Evolutionary conservation across 2,113 vertebrate genomes (phyloP), one percentile per base, ranked within the genome.

Genomic region (Neopipo cinnamomea): DNA sequence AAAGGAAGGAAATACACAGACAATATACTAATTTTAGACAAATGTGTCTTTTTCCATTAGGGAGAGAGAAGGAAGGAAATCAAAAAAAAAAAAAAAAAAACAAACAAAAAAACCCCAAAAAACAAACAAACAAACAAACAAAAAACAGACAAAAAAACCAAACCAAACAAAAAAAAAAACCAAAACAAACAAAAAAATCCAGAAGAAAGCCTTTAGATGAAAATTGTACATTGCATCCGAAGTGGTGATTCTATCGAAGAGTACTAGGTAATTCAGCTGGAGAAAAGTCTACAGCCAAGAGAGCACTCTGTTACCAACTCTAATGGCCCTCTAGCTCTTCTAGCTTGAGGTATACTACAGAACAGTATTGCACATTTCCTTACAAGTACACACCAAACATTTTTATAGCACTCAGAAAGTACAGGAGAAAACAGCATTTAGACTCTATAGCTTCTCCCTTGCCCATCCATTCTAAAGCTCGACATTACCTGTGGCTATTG

Each of bases 11-110:
- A 95, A 92, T 24, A 67, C 53, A 85, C 7, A 83, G 74, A 79
- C 25, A 67, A 86, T 91, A 68, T 44, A 91, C 62, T 91, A 77
- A 94, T 91, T 95, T 95, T 93, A 91, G 84, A 82, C 14, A 91
- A 93, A 93, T 83, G 35, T 95, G 27, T 87, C 55, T 84, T 85
- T 82, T 95, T 83, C 8, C 27, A 77, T 82, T 67, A 87, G 35
- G 35, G 30, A 78, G 41, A 30, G 2, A 31, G 13, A 88, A 52
- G 52, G 37, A 85, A 74, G 28, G 13, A 56, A 78, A 91, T 12
- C 3, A 62, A 47, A 65, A 3, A 28, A 16, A 30, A 42, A 37
- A 19, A 16, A 6, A 15, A 19, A 19, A 44, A 17, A 42, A 42
- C 41, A 11, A 42, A 42, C 6, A 16, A 42, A n/a, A n/a, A n/a